Evolutionary conservation across 2,888 invertebrate species (phyloP), one percentile per base, ranked within the genome.

Genomic region (Cryptosula pallasiana): DNA sequence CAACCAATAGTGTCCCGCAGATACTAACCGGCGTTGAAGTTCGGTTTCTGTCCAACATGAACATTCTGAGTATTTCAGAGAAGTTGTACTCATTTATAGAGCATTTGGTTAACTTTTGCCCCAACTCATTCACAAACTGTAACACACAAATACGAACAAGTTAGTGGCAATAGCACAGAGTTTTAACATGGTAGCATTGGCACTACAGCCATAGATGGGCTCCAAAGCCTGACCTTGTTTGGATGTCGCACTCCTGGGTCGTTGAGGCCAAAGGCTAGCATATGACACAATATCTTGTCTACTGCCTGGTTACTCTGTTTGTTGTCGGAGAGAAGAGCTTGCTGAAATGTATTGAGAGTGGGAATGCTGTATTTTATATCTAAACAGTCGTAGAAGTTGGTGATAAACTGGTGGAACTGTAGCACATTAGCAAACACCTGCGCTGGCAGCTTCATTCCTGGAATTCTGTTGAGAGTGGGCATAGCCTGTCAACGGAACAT

Each of bases 401-500:
- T 92, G 76, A 97, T 88, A 84, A 98, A 98, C 87, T 98, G 97
- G 81, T 92, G 92, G n/a, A 94, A 92, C 91, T 97, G 96, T 29
- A 98, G 87, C 58, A 92, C 88, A 85, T 97, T 93, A 0, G 93
- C 92, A 87, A 95, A 93, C 0, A 95, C 95, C 81, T 92, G 90
- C 0, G 94, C 95, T 0, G 92, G 88, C 71, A 98, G 86, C 80
- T 90, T 90, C 72, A 93, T 87, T 0, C 92, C 92, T 0, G 91
- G 90, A 77, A 97, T 90, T 76, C 95, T 88, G 72, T 90, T 89
- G 72, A 92, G 86, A 1, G 83, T 83, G 2, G 87, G 87, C 71
- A 88, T 76, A 1, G 81, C 79, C 81, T 85, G 78, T 35, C 45
- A 45, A 45, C 45, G 45, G 45, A 45, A 45, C 9, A 20, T 20